Base-by-base conservation (phyloP, 2,797 vertebrate species). In the Sebastes minor region DNA sequence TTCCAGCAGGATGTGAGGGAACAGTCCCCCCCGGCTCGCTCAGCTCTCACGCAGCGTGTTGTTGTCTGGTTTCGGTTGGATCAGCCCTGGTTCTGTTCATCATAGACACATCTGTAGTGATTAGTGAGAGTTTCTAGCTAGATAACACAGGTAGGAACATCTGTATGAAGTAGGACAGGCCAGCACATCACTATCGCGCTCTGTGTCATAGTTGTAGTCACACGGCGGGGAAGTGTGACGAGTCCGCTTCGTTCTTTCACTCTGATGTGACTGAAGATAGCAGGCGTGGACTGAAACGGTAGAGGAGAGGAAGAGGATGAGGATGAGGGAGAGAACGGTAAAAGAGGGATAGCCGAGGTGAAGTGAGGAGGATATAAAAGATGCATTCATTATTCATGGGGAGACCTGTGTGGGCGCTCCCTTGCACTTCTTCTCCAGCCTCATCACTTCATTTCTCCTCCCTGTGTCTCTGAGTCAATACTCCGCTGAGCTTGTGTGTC, bases 361-460 rank as follows among this genome's bases (percentile, higher is more conserved):
- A 11, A 76, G 60, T 6, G 49, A 46, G 77, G 76, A 71, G 73
- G 78, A 70, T 80, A 57, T 82, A 78, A 86, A 86, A 80, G 80
- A 85, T 23, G 55, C 65, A 78, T 92, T 77, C 67, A 90, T 91
- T 91, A 86, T 94, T 93, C 76, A 92, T 76, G 55, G 8, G 18
- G 14, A 68, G 76, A 72, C 27, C 32, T 83, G 83, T 83, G 82
- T 16, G 20, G 60, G 55, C 59, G 56, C 78, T 78, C 67, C 64
- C 62, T 74, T 4, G 6, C 62, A 16, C 72, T 63, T 69, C 70
- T 66, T 33, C 76, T 2, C 28, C 62, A 81, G 71, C 49, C 23
- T 76, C 77, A 75, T 83, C 56, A 55, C 65, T 71, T 83, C 52
- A 71, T 82, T 77, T 74, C 69, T 64, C 38, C 49, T 27, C 30